These are phyloP conservation scores for Rhabdomys pumilio DNA, from an alignment of 2,797 vertebrate species.

Conservation along the genomic window DNA sequence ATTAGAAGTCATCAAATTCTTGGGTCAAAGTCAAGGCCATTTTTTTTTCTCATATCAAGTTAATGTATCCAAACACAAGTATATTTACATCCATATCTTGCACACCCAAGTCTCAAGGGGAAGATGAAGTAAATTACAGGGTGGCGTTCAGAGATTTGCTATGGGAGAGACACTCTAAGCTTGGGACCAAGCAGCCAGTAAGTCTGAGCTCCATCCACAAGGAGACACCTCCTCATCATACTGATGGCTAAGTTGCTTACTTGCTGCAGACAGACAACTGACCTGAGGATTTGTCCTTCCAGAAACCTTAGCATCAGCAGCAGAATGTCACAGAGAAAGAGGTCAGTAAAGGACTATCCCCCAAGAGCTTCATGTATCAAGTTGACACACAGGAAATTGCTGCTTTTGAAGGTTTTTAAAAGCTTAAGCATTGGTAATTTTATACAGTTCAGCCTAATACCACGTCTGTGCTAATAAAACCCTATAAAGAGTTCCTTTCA, in stretches of 20 bases:
- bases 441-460: constrained; percentile 7
- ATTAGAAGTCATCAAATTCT: neutral
- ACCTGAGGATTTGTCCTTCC: neutral
- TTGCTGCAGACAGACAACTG: neutral
- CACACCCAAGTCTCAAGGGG: neutral
- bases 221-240: neutral
- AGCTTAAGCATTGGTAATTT: constrained; percentile 23
- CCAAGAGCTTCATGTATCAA: neutral
- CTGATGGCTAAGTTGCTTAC: neutral
- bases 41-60: neutral
- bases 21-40: neutral
- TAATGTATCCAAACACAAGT: neutral
- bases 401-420: constrained; percentile 20
- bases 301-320: neutral
- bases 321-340: neutral
- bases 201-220: neutral
- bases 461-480: constrained; percentile 45
- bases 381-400: neutral
- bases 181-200: neutral
- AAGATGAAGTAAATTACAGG: neutral
- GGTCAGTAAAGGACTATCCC: neutral
- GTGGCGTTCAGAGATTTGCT: neutral
- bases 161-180: neutral
- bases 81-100: neutral
- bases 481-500: neutral